Conservation (phyloP, 2,797 vertebrate species). For the Carcharodon carcharias region DNA sequence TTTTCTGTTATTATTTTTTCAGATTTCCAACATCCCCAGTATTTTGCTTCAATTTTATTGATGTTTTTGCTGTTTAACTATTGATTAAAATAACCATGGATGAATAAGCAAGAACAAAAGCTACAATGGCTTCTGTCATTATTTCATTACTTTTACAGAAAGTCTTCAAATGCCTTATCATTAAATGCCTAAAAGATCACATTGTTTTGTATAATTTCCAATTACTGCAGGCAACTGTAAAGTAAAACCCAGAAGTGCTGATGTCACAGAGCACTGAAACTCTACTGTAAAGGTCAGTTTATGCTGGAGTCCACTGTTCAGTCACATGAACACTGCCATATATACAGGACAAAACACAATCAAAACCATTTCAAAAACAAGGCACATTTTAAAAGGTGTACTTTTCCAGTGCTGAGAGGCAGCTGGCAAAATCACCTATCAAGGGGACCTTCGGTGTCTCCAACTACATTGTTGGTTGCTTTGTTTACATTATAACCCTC, state of each 20-base stretch:
- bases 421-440: background rate
- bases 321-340: background rate
- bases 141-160: slow-evolving; percentile 3
- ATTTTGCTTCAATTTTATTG: background rate
- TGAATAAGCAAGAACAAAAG: background rate
- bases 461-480: too few species aligned
- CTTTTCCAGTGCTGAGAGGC: background rate
- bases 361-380: background rate
- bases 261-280: background rate
- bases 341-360: background rate
- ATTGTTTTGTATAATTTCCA: slow-evolving; percentile 2
- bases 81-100: background rate
- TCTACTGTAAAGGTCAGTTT: background rate
- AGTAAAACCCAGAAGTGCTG: background rate
- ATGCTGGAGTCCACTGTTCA: background rate
- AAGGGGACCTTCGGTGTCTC: background rate
- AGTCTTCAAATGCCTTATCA: slow-evolving; percentile 4
- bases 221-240: background rate
- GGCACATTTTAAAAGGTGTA: background rate
- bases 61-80: background rate
- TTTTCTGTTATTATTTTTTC: background rate
- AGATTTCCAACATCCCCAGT: background rate
- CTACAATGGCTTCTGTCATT: background rate
- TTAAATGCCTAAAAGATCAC: slow-evolving; percentile 2
- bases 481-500: too few species aligned